Conservation (phyloP, 2,113 vertebrate species). For the Onychorhynchus coronatus region DNA sequence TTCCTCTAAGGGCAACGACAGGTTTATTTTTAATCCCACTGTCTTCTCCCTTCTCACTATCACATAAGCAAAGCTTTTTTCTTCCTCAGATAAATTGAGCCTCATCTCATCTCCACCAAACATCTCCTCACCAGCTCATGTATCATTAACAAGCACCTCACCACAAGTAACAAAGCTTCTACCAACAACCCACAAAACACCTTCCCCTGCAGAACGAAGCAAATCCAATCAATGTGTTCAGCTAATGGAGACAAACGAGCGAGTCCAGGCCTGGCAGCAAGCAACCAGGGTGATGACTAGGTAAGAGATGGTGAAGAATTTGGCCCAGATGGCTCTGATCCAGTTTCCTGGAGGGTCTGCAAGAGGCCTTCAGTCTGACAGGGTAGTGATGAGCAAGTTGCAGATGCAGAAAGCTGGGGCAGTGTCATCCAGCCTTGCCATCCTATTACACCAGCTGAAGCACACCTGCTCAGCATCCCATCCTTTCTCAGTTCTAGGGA, state of each 20-base stretch:
- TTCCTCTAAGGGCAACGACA: neutral
- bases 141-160: neutral
- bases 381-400: neutral
- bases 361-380: neutral
- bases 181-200: neutral
- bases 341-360: neutral
- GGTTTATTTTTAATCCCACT: neutral
- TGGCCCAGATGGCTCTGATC: neutral
- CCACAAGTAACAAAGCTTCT: neutral
- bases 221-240: neutral
- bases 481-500: neutral
- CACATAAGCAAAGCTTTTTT: fast-evolving
- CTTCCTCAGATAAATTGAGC: neutral
- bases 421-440: neutral
- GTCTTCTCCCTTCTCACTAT: neutral
- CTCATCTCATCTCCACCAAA: neutral
- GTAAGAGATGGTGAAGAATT: neutral
- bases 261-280: neutral
- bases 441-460: neutral
- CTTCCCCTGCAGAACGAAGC: neutral
- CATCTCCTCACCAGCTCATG: neutral
- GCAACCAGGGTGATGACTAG: neutral
- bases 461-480: neutral
- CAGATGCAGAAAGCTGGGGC: neutral
- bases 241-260: neutral